Conservation (phyloP, 1,140 invertebrate species). For the Bombyx mori region DNA sequence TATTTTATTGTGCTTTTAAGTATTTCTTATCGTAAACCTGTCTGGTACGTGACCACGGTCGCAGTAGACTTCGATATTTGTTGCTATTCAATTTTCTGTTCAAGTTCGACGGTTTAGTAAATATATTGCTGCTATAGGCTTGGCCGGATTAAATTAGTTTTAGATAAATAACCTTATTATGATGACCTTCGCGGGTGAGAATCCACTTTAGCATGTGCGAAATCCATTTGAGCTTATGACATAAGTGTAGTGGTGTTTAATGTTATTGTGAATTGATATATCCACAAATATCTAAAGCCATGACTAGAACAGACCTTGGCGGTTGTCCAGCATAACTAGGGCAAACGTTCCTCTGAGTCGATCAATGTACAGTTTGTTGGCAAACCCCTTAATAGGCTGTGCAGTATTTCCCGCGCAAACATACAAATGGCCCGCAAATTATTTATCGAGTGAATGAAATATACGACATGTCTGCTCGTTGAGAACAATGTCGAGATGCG, state of each 20-base stretch:
- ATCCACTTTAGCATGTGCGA: conserved; percentile 1
- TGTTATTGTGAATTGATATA: conserved; percentile 18
- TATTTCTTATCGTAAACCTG: conserved; percentile 21
- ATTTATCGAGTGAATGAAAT: conserved; percentile 12
- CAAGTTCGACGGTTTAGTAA: neutral
- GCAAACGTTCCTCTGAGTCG: conserved; percentile 47
- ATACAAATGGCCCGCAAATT: too few species aligned
- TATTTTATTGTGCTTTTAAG: conserved; percentile 36
- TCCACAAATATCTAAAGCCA: conserved; percentile 25
- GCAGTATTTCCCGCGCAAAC: conserved; percentile 26
- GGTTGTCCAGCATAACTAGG: conserved; percentile 52
- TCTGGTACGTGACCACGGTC: conserved; percentile 27
- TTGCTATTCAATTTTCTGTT: too few species aligned
- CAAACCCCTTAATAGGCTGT: conserved; percentile 52
- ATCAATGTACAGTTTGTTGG: conserved; percentile 55
- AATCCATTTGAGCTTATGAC: too few species aligned
- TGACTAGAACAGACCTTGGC: conserved; percentile 42
- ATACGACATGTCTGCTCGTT: conserved; percentile 8
- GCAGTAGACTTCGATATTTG: conserved; percentile 1
- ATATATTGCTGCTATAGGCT: neutral
- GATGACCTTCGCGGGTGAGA: conserved; percentile 5
- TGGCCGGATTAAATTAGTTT: conserved; percentile 4
- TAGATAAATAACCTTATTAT: conserved; percentile 10
- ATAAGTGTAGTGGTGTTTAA: too few species aligned
- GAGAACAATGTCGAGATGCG: conserved; percentile 7